These are phyloP conservation scores for Periplaneta americana DNA, from an alignment of 1,140 invertebrate genomes.

Conservation along the genomic window DNA sequence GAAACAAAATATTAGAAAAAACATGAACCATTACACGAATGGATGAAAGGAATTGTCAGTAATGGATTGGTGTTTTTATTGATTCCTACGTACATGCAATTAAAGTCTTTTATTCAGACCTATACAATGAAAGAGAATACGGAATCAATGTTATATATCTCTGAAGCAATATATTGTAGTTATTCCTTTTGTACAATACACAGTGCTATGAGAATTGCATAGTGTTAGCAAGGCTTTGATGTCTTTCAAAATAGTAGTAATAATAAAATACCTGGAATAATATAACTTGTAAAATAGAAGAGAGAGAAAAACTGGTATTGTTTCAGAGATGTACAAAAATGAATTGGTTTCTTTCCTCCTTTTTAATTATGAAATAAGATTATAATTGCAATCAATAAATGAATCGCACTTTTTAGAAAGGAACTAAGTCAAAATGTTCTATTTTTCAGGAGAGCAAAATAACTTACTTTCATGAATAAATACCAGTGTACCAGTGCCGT, in stretches of 20 bases:
- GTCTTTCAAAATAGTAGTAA: not conserved
- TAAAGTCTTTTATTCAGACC: not conserved
- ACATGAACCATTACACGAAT: not conserved
- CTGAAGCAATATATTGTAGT: not conserved
- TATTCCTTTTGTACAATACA: too few species aligned
- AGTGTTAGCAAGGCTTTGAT: not conserved
- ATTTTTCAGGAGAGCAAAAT: too few species aligned
- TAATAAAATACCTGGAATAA: not conserved
- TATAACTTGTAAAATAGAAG: not conserved
- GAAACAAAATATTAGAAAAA: not conserved
- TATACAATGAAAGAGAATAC: not conserved
- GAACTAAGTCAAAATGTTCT: too few species aligned
- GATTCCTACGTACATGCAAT: not conserved
- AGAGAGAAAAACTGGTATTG: too few species aligned
- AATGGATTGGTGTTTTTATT: not conserved
- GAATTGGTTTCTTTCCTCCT: too few species aligned
- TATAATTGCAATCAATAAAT: too few species aligned
- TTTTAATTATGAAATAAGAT: too few species aligned
- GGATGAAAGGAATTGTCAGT: not conserved
- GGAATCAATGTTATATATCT: not conserved
- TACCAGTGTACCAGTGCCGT: too few species aligned
- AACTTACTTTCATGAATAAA: too few species aligned
- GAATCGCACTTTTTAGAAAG: too few species aligned
- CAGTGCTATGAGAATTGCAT: not conserved
- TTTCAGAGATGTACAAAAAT: too few species aligned